phyloP scores from a whole-genome alignment of 2,113 vertebrate genomes.

The Gila orcuttii region DNA sequence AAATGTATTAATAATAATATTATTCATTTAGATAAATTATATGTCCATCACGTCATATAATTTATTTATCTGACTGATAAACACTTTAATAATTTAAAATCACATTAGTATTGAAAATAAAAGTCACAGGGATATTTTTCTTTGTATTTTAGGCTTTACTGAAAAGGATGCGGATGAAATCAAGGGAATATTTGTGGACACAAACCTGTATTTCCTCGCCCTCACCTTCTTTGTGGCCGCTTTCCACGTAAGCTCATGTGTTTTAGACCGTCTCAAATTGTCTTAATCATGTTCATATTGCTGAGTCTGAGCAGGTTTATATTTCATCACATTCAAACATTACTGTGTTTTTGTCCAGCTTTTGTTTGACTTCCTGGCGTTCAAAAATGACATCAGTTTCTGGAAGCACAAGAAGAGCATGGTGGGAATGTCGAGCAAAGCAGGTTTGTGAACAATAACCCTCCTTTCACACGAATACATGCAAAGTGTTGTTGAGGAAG shows the following conservation, averaged over 20 bases:
- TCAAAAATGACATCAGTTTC: slow-evolving; percentile 99
- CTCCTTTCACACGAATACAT: neutral
- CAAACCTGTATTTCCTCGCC: slow-evolving; percentile 94
- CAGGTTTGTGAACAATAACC: slow-evolving; percentile 75
- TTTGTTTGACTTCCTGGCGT: slow-evolving; percentile 97
- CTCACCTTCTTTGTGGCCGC: slow-evolving; percentile 97
- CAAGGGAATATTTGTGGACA: slow-evolving; percentile 98
- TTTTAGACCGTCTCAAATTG: neutral
- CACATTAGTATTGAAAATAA: neutral
- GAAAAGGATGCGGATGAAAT: slow-evolving; percentile 98
- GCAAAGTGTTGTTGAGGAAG: neutral
- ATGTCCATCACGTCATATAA: neutral
- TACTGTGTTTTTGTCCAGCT: slow-evolving; percentile 77
- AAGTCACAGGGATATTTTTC: neutral
- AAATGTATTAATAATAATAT: neutral
- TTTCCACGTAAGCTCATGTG: slow-evolving; percentile 85
- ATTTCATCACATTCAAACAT: neutral
- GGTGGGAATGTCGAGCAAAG: slow-evolving; percentile 98
- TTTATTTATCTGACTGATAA: neutral
- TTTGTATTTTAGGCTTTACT: slow-evolving; percentile 85
- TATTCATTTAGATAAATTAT: neutral
- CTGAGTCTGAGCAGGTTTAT: neutral
- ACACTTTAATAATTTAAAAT: neutral
- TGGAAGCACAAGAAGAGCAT: slow-evolving; percentile 98
- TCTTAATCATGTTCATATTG: neutral